Percentiles rank a stretch among this genome's conserved stretches.
Conservation (phyloP, 2,797 vertebrate species). For the Menidia menidia region DNA sequence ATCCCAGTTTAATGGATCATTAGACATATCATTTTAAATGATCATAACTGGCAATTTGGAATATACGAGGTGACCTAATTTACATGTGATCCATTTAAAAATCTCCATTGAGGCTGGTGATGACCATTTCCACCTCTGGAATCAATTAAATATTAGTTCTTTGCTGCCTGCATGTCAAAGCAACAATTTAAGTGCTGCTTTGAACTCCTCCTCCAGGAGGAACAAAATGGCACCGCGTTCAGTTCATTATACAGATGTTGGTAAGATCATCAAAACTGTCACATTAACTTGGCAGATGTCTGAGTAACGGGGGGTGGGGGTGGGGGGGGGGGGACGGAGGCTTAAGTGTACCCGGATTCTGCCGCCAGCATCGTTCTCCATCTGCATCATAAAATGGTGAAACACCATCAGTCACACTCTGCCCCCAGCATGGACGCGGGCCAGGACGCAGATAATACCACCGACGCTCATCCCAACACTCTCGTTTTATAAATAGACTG, state of each 20-base stretch:
- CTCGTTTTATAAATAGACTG: slow-evolving; percentile 68
- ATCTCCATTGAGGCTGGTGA: background rate
- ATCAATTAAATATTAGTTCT: slow-evolving; percentile 18
- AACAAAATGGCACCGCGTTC: slow-evolving; percentile 10
- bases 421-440: slow-evolving; percentile 58
- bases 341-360: slow-evolving; percentile 70
- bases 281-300: slow-evolving; percentile 51
- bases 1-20: background rate
- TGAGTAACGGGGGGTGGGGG: slow-evolving; percentile 39
- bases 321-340: slow-evolving; percentile 43
- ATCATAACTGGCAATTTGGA: background rate
- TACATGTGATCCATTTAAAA: slow-evolving; percentile 7
- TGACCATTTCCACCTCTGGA: slow-evolving; percentile 13
- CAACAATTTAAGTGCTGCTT: slow-evolving; percentile 23
- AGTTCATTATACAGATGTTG: slow-evolving; percentile 27
- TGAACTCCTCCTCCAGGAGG: slow-evolving; percentile 21
- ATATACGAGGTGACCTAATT: slow-evolving; percentile 16
- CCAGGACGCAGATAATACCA: slow-evolving; percentile 73
- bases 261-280: slow-evolving; percentile 52
- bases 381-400: slow-evolving; percentile 71
- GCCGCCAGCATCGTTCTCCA: slow-evolving; percentile 60
- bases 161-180: slow-evolving; percentile 31
- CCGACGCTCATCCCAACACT: slow-evolving; percentile 61
- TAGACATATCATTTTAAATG: background rate
- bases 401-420: slow-evolving; percentile 75